Conservation (phyloP, 2,113 vertebrate species). For the Corythornis cristatus region DNA sequence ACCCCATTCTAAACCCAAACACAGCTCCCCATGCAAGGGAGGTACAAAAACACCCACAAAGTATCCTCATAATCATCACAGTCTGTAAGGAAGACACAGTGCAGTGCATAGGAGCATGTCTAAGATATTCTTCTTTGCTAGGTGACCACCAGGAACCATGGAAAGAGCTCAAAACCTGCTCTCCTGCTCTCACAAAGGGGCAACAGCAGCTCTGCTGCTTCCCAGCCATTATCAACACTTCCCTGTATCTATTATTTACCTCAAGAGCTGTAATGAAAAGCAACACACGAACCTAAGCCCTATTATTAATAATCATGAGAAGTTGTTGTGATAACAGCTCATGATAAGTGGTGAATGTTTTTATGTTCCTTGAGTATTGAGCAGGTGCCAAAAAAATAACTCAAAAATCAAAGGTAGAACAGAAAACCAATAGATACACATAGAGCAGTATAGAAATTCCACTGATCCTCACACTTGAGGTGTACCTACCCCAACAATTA, state of each 20-base stretch:
- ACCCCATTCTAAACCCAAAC: not conserved
- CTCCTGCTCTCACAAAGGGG: not conserved
- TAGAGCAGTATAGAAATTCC: not conserved
- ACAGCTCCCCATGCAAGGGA: fast-evolving
- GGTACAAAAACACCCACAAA: not conserved
- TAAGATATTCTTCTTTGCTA: not conserved
- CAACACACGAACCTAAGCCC: not conserved
- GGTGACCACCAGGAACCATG: not conserved
- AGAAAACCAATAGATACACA: not conserved
- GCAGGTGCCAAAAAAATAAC: not conserved
- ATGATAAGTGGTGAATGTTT: not conserved
- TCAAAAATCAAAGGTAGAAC: not conserved
- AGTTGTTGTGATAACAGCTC: constrained; percentile 1
- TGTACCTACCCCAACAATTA: not conserved
- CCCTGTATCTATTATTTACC: not conserved
- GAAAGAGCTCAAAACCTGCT: not conserved
- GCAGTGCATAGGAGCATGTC: fast-evolving
- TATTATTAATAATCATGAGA: not conserved
- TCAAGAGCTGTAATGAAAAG: constrained; percentile 6
- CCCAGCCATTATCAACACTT: not conserved
- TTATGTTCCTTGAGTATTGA: not conserved
- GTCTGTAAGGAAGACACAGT: not conserved
- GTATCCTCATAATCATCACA: fast-evolving
- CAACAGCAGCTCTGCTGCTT: not conserved
- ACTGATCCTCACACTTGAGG: fast-evolving